Percentiles rank a stretch among this genome's conserved stretches.
These are phyloP conservation scores for Folsomia candida DNA, from an alignment of 2,888 invertebrate species.

Conservation along the genomic window DNA sequence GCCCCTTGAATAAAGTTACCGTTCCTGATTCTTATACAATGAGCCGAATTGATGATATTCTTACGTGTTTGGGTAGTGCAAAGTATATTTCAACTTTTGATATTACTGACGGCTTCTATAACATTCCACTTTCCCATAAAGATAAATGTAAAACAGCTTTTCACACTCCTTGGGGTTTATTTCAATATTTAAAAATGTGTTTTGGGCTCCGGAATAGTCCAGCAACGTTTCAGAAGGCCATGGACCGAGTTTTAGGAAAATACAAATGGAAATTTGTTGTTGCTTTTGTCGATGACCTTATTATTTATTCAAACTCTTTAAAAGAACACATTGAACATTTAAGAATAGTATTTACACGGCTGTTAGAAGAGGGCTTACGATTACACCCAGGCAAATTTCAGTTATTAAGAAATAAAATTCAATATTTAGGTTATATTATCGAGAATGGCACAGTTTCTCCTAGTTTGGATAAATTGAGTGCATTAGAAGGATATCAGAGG, in stretches of 20 bases:
- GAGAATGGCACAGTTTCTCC: slow-evolving; percentile 31
- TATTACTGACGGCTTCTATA: background rate
- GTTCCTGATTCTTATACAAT: background rate
- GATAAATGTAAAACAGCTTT: background rate
- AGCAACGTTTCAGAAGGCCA: background rate
- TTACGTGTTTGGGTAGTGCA: background rate
- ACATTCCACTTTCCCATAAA: background rate
- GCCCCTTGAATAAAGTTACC: background rate
- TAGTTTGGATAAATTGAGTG: slow-evolving; percentile 29
- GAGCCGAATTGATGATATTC: background rate
- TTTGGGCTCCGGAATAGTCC: background rate
- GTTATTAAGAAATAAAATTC: background rate
- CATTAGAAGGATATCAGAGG: slow-evolving; percentile 21
- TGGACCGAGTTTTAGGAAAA: background rate
- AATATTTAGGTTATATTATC: slow-evolving; percentile 52
- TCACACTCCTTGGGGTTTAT: background rate
- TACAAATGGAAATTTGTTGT: slow-evolving; percentile 5
- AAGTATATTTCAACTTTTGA: background rate
- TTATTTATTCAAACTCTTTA: background rate
- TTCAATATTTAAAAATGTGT: background rate
- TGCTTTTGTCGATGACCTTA: background rate
- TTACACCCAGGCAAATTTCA: slow-evolving; percentile 46
- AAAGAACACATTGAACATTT: background rate
- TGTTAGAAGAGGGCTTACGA: background rate
- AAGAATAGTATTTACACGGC: background rate